A percentile compares a stretch with the other conserved stretches of the same genome.
Conservation (phyloP, 2,113 vertebrate genomes). For the Albula goreensis region DNA sequence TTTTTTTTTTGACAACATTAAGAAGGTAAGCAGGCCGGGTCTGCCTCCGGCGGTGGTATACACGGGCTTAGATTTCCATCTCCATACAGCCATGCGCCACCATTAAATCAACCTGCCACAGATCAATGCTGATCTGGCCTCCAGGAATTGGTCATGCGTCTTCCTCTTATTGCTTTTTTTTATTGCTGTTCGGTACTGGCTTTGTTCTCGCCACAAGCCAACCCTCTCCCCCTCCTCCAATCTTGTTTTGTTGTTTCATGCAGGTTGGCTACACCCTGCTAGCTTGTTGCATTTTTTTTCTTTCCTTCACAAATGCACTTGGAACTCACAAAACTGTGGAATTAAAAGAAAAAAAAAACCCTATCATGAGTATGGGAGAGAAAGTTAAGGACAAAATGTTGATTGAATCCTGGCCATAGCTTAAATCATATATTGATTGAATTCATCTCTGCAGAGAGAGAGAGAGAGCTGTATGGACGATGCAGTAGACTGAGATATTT, state of each 20-base stretch:
- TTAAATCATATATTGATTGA: too few species aligned
- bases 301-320: neutral
- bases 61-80: constrained; percentile 41
- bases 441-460: too few species aligned
- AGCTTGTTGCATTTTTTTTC: too few species aligned
- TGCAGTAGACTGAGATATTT: too few species aligned
- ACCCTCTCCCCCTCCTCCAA: neutral
- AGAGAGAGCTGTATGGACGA: too few species aligned
- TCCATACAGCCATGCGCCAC: constrained; percentile 17
- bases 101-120: constrained; percentile 21
- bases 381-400: too few species aligned
- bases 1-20: constrained; percentile 39
- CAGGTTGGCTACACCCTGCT: too few species aligned
- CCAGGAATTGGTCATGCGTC: constrained; percentile 11
- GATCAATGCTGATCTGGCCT: constrained; percentile 12
- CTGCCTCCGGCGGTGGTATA: constrained; percentile 1
- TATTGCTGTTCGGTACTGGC: too few species aligned
- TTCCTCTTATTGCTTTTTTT: neutral
- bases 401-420: too few species aligned
- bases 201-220: neutral
- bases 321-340: neutral
- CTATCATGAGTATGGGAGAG: too few species aligned
- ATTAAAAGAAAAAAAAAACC: neutral
- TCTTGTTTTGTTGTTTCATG: neutral
- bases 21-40: constrained; percentile 37